Base-by-base conservation (phyloP, 2,797 vertebrate species). In the Glyptemys insculpta region DNA sequence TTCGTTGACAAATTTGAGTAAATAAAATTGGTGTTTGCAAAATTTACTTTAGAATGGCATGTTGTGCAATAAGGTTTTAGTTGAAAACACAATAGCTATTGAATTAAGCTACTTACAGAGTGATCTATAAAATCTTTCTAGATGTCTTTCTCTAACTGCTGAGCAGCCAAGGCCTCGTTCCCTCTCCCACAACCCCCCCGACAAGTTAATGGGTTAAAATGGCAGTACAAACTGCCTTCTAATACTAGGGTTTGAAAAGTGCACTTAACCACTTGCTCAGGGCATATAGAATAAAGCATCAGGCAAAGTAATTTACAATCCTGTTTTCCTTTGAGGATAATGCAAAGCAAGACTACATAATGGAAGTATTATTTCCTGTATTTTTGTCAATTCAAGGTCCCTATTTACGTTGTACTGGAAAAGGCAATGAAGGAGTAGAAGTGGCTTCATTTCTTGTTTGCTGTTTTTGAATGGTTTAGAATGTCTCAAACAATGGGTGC, bases 261-360 rank as follows among this genome's bases (percentile, higher is more conserved):
- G 91, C 97, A 97, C 98, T 98, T 98, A 98, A 97, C 95, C 81
- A 97, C 95, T 98, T 98, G 93, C 93, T 97, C 44, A 12, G 91
- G 93, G 93, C 92, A 93, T 97, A 93, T 94, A 95, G 94, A 96
- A 97, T 97, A 96, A 98, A 98, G 94, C 97, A 93, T 94, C 78
- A 89, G 88, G 89, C 93, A 94, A 94, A 97, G 93, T 97, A 92
- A 97, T 97, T 97, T 97, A 96, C 91, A 97, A 7, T 97, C 49
- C 78, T 96, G 76, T 96, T 98, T 97, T 94, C 93, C 93, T 98
- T 96, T 94, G 97, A 97, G 93, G 94, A 95, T 98, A 97, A 96
- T 97, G 91, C 94, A 94, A 95, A 97, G 81, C 68, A 96, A 82
- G 86, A 54, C 27, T 95, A 94, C 92, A 93, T 98, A 98, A 97